A percentile compares a stretch with the other conserved stretches of the same genome.
phyloP scores from a whole-genome alignment of 1,140 invertebrate genomes.

The Bathynomus jamesi region DNA sequence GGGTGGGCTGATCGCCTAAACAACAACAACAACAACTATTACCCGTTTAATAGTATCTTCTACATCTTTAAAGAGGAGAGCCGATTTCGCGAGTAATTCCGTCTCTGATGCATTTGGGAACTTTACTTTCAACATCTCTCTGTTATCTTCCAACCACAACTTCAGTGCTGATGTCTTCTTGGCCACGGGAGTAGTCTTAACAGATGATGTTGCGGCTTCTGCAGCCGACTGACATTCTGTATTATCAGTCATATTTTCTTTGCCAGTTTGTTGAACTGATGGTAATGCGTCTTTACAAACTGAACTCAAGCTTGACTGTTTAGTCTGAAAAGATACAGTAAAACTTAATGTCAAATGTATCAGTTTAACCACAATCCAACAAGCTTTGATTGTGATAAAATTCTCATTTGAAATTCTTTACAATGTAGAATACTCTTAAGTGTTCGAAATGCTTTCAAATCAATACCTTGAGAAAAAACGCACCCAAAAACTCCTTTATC shows the following conservation, averaged over 20 bases:
- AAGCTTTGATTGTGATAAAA: too few species aligned
- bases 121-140: conserved; percentile 12
- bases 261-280: not conserved
- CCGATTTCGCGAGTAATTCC: conserved; percentile 22
- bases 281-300: not conserved
- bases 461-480: too few species aligned
- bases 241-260: conserved; percentile 20
- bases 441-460: too few species aligned
- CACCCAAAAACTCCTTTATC: too few species aligned
- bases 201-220: too few species aligned
- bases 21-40: too few species aligned
- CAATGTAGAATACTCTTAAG: too few species aligned
- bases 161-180: conserved; percentile 26
- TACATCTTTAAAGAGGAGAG: conserved; percentile 29
- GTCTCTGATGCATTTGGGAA: conserved; percentile 12
- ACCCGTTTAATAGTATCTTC: conserved; percentile 27
- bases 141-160: conserved; percentile 31
- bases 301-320: not conserved
- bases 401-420: too few species aligned
- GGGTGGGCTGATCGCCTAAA: too few species aligned
- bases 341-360: too few species aligned
- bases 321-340: not conserved
- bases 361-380: too few species aligned
- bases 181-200: not conserved
- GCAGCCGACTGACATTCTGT: too few species aligned